phyloP scores from a whole-genome alignment of 2,113 vertebrate genomes.

The Rattus norvegicus region GRCr8 NC_086020.1:192070001-192070500 shows the following conservation, averaged over 20 bases:
- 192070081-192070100: neutral
- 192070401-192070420: neutral
- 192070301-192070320: neutral
- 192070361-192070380: neutral
- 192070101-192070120: neutral
- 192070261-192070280: neutral
- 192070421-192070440: neutral
- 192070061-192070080: neutral
- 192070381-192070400: neutral
- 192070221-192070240: too few relatives aligned
- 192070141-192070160: neutral
- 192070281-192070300: neutral
- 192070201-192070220: neutral
- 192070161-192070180: neutral
- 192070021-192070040: neutral
- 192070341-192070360: neutral
- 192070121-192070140: neutral
- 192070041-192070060: neutral
- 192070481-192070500: neutral
- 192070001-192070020: neutral
- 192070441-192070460: neutral
- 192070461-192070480: neutral
- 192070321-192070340: neutral
- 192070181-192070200: neutral
- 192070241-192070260: too few relatives aligned